A percentile compares a stretch with the other conserved stretches of the same genome.
Evolutionary conservation across 2,797 vertebrate species (phyloP).

Genomic region (Morelia viridis): DNA sequence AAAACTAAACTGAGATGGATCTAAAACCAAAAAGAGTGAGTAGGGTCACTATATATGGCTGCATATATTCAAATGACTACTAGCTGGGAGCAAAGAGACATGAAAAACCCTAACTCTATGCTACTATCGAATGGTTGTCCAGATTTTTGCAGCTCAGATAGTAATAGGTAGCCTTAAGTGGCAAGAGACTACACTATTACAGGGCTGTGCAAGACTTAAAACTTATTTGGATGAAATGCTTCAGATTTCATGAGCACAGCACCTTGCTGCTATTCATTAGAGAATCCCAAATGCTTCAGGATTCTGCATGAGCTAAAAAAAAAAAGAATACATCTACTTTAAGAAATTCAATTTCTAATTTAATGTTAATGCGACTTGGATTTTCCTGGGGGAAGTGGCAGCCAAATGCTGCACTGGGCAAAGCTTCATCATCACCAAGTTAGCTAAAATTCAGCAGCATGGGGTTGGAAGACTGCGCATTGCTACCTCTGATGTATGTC

Average conservation of each 20-base stretch:
- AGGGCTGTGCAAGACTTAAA: not conserved
- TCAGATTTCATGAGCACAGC: not conserved
- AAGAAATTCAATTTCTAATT: not conserved
- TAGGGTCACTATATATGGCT: not conserved
- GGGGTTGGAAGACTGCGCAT: not conserved
- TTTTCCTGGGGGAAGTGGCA: no score
- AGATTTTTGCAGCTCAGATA: not conserved
- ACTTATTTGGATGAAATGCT: not conserved
- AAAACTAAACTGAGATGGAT: not conserved
- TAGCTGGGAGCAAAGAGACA: not conserved
- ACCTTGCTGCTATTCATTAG: not conserved
- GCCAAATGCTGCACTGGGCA: no score
- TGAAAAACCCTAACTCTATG: not conserved
- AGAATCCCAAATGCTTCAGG: not conserved
- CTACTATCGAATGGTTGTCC: not conserved
- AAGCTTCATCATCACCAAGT: no score
- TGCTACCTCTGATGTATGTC: not conserved
- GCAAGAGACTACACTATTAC: not conserved
- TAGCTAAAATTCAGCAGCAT: no score
- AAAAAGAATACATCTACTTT: not conserved
- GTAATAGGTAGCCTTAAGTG: not conserved
- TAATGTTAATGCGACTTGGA: not conserved
- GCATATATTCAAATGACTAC: not conserved
- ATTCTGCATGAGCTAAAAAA: not conserved
- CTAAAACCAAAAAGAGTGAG: not conserved